Evolutionary conservation across 2,113 vertebrate genomes (phyloP).

Genomic region (Perca flavescens): DNA sequence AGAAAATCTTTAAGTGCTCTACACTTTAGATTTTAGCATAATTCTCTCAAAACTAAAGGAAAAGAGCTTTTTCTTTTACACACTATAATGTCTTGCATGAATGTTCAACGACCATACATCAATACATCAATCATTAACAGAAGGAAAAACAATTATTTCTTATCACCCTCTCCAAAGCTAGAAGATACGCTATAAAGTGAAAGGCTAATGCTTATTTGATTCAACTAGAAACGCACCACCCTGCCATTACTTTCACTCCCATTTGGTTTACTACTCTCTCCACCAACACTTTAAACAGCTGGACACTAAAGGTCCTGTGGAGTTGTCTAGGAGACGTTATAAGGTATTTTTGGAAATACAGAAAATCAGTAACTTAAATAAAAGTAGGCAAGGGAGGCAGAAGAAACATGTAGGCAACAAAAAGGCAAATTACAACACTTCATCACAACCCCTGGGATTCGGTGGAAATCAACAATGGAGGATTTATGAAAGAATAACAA

Average conservation of each 20-base stretch:
- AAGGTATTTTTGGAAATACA: conserved; percentile 33
- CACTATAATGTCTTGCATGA: background rate
- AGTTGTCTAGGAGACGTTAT: conserved; percentile 27
- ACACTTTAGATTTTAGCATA: background rate
- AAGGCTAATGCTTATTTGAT: background rate
- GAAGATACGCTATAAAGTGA: background rate
- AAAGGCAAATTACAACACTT: conserved; percentile 10
- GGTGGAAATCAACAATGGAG: conserved; percentile 2
- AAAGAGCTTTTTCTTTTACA: background rate
- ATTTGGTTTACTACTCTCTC: conserved; percentile 29
- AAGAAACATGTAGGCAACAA: background rate
- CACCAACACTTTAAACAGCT: conserved; percentile 43
- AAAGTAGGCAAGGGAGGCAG: background rate
- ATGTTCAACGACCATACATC: background rate
- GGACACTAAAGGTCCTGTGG: conserved; percentile 16
- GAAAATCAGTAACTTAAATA: conserved; percentile 6
- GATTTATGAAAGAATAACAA: background rate
- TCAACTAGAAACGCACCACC: background rate
- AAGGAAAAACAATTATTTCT: background rate
- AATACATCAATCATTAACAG: background rate
- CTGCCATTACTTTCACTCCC: background rate
- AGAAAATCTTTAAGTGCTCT: background rate
- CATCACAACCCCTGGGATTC: conserved; percentile 6
- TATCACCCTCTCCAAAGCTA: background rate
- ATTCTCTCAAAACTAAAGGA: background rate